Base-by-base conservation (phyloP, 1,140 invertebrate species). In the Oryctes rhinoceros region DNA sequence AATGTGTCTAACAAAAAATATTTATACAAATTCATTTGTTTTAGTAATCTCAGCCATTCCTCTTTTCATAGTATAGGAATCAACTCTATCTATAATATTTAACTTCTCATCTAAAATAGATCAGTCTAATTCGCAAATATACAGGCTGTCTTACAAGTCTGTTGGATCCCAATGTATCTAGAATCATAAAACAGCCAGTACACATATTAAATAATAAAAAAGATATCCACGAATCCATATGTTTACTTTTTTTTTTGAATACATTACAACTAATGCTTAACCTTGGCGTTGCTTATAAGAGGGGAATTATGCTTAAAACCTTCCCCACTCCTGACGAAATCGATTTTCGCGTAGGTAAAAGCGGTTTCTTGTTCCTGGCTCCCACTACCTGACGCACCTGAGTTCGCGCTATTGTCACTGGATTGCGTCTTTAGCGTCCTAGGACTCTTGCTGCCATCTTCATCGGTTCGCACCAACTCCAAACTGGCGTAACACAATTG, bases 401-500 rank as follows among this genome's bases (percentile, higher is more conserved):
- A 53, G 18, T 59, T 59, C 53, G 3, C 53, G 18, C 53, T 59
- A 59, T n/a, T 15, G 53, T 59, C 53, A 18, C 53, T 59, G 3
- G 53, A 18, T 59, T 59, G 53, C 53, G 53, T 18, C n/a, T 59
- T 59, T 1, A 59, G 53, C 53, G 53, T 59, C 53, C 53, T 59
- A n/a, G 53, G 53, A 18, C 53, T 59, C 15, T 15, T 59, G 53
- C 53, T 59, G 13, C 53, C 53, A 59, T 59, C 53, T 18, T 59
- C 53, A 1, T 59, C 53, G 5, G 13, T 59, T 1, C 53, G 53
- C 18, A 59, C 53, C 53, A 59, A 59, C 53, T 59, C 53, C 18
- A 59, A 59, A 59, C 53, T 59, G 15, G 53, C 53, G 53, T 59
- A 59, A 3, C 53, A 59, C 53, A 59, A 59, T 59, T 59, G 53